Percentiles rank a stretch among this genome's conserved stretches.
phyloP scores from a whole-genome alignment of 2,113 vertebrate genomes.

The Hyperoodon ampullatus region DNA sequence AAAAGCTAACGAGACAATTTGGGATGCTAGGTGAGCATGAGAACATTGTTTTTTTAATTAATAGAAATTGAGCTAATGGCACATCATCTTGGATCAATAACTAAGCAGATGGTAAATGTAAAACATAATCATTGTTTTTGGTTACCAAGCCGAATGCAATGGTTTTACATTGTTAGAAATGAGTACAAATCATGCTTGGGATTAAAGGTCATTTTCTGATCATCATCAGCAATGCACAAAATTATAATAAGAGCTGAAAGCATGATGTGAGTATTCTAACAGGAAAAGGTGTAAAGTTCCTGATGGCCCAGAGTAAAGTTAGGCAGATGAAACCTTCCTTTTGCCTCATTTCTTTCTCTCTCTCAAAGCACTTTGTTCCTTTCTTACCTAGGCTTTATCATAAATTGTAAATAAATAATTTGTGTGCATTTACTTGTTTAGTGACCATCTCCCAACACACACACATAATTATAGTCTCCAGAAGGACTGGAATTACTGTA shows the following conservation, averaged over 20 bases:
- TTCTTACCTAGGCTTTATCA: neutral
- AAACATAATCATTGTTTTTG: constrained; percentile 15
- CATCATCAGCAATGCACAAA: neutral
- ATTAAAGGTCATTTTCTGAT: neutral
- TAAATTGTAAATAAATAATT: neutral
- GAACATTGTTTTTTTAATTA: constrained; percentile 48
- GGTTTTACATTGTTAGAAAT: neutral
- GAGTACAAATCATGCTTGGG: neutral
- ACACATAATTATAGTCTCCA: neutral
- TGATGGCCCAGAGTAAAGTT: fast-evolving
- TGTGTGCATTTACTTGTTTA: neutral
- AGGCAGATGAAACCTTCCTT: fast-evolving
- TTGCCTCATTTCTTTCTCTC: neutral
- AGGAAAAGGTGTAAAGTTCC: neutral
- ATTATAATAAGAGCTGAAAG: neutral
- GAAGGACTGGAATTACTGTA: neutral
- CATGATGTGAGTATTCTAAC: neutral
- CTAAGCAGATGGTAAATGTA: constrained; percentile 42
- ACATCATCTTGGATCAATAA: constrained; percentile 43
- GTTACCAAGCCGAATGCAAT: neutral
- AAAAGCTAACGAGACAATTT: neutral
- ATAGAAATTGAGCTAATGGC: constrained; percentile 18
- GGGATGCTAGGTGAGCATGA: neutral
- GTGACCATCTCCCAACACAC: neutral
- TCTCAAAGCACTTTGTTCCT: neutral